Evolutionary conservation across 2,113 vertebrate genomes (phyloP).

Genomic region (Brachyistius frenatus): DNA sequence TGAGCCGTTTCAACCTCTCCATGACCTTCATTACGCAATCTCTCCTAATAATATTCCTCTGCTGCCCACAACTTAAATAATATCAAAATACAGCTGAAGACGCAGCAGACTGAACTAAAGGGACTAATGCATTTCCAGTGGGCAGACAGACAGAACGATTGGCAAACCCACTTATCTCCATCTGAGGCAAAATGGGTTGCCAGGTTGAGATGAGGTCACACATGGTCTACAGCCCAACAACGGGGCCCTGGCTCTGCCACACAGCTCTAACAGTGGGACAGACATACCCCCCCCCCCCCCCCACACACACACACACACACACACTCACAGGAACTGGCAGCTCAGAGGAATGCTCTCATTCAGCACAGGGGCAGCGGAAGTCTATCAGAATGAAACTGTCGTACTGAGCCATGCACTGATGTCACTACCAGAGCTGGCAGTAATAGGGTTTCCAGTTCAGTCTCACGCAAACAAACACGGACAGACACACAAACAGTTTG

Average conservation of each 20-base stretch:
- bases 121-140: constrained; percentile 10
- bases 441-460: constrained; percentile 33
- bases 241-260: constrained; percentile 47
- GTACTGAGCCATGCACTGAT: constrained; percentile 50
- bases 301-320: constrained; percentile 31
- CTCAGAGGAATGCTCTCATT: constrained; percentile 64
- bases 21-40: not conserved
- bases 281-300: constrained; percentile 26
- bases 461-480: constrained; percentile 6
- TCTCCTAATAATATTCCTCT: not conserved
- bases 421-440: constrained; percentile 50
- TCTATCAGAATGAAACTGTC: constrained; percentile 64
- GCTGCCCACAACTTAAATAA: not conserved
- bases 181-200: constrained; percentile 50
- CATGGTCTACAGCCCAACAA: constrained; percentile 56
- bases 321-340: constrained; percentile 61
- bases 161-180: constrained; percentile 43
- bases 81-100: constrained; percentile 4
- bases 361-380: constrained; percentile 64
- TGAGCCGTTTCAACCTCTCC: not conserved
- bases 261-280: constrained; percentile 40
- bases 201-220: constrained; percentile 79
- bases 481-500: not conserved
- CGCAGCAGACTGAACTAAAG: constrained; percentile 14
- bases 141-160: constrained; percentile 37